Percentiles rank a stretch among this genome's conserved stretches.
Evolutionary conservation across 2,797 vertebrate species (phyloP).

Genomic region (Gymnopithys bicolor): DNA sequence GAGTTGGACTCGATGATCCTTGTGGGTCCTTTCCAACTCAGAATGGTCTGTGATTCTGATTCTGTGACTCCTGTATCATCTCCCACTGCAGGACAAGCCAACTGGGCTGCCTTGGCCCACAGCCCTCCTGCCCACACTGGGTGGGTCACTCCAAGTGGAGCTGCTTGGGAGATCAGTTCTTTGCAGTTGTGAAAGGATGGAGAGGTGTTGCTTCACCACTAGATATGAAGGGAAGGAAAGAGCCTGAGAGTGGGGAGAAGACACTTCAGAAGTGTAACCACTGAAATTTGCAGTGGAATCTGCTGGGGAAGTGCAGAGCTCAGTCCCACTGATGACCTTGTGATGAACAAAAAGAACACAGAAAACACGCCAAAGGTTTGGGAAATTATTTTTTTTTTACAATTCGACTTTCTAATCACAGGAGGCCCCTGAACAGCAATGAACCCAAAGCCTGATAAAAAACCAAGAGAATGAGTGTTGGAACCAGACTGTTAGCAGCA

Average conservation of each 20-base stretch:
- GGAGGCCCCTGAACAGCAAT: neutral
- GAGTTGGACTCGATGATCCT: too few species aligned
- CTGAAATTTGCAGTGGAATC: neutral
- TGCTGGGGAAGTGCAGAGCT: neutral
- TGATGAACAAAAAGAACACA: neutral
- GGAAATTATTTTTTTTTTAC: neutral
- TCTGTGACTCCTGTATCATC: neutral
- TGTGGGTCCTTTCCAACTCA: too few species aligned
- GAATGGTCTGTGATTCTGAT: too few species aligned
- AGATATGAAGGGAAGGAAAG: neutral
- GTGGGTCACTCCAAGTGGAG: neutral
- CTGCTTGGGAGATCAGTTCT: neutral
- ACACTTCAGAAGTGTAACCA: neutral
- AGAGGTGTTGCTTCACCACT: neutral
- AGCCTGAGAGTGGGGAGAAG: neutral
- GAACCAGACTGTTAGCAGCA: neutral
- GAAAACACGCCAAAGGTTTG: neutral
- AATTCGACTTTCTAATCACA: neutral
- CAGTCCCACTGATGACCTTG: neutral
- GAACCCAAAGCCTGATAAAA: neutral
- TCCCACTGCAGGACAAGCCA: neutral
- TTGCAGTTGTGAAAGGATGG: neutral
- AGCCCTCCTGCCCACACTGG: neutral
- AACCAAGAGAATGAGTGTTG: neutral
- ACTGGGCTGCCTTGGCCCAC: neutral